Conservation (phyloP, 2,797 vertebrate species). For the Notamacropus eugenii region DNA sequence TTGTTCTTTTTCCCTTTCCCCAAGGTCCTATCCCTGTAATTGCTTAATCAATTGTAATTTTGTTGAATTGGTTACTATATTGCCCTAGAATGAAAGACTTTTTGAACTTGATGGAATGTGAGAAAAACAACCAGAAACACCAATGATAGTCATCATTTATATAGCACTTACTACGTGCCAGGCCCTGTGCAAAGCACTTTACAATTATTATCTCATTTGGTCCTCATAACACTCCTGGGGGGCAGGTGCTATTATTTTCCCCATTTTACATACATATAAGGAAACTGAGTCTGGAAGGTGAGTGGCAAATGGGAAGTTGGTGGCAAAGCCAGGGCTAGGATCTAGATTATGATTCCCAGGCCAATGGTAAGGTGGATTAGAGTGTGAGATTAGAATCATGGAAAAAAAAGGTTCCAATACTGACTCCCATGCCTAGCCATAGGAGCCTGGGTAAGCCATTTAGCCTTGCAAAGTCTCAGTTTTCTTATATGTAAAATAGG, state of each 20-base stretch:
- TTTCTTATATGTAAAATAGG: background rate
- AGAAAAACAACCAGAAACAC: background rate
- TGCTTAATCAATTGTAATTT: background rate
- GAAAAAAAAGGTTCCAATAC: background rate
- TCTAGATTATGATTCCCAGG: background rate
- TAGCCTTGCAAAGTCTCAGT: background rate
- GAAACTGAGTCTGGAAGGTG: background rate
- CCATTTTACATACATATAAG: background rate
- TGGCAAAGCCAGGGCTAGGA: background rate
- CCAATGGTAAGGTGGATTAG: background rate
- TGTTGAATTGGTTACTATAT: background rate
- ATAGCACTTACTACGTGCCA: background rate
- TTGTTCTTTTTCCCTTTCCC: background rate
- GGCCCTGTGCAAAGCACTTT: background rate
- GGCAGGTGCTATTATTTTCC: background rate
- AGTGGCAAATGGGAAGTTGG: background rate
- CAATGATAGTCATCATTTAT: background rate
- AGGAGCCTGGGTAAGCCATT: background rate
- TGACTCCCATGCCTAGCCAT: background rate
- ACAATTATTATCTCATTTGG: background rate
- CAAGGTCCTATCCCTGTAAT: background rate
- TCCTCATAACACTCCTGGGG: background rate
- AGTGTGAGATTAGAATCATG: background rate
- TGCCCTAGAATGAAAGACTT: background rate
- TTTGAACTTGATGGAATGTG: background rate